Evolutionary conservation across 2,797 vertebrate genomes (phyloP).

Genomic region (Sebastes cheni): DNA sequence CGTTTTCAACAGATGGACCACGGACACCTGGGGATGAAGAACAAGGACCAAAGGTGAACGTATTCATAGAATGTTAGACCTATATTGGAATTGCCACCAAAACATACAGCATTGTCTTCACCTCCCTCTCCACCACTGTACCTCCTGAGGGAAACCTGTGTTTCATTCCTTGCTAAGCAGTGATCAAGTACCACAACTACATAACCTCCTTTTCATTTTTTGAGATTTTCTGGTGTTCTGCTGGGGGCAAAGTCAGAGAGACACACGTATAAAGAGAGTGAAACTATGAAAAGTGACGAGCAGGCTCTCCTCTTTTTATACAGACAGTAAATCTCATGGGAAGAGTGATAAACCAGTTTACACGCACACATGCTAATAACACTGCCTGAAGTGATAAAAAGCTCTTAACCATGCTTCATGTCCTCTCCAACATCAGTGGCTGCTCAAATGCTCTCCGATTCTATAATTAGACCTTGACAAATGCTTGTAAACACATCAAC

Average conservation of each 20-base stretch:
- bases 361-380: neutral
- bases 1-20: slow-evolving; percentile 96
- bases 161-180: neutral
- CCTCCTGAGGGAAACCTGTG: slow-evolving; percentile 8
- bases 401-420: slow-evolving; percentile 21
- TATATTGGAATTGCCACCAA: neutral
- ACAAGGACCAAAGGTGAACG: neutral
- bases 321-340: slow-evolving; percentile 1
- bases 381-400: slow-evolving; percentile 7
- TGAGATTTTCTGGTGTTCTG: slow-evolving; percentile 7
- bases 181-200: neutral
- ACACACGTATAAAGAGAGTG: neutral
- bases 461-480: slow-evolving; percentile 43
- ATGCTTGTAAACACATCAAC: slow-evolving; percentile 22
- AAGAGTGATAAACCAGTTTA: slow-evolving; percentile 14
- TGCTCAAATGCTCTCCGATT: neutral
- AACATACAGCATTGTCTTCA: neutral
- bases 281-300: slow-evolving; percentile 17
- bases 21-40: slow-evolving; percentile 86
- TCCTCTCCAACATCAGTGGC: slow-evolving; percentile 6
- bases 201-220: slow-evolving; percentile 21
- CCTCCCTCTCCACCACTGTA: neutral
- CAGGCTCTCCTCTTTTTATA: neutral
- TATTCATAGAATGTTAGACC: neutral
- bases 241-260: slow-evolving; percentile 8